Percentiles rank a stretch among this genome's conserved stretches.
Evolutionary conservation across 2,113 vertebrate species (phyloP).

Genomic region (Actenoides hombroni): DNA sequence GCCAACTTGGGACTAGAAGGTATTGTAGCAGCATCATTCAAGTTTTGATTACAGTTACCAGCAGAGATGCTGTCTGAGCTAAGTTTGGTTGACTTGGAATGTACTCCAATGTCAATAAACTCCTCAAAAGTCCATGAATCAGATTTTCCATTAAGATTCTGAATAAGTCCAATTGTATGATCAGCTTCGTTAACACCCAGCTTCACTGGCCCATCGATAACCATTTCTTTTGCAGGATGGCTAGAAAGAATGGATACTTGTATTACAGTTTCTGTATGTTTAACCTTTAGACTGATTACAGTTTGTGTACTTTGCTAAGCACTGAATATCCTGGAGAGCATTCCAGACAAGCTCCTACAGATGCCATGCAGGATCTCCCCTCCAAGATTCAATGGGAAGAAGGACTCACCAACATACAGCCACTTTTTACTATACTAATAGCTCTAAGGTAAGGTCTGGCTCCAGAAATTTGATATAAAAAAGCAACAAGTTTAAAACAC

Average conservation of each 20-base stretch:
- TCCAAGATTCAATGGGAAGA: background rate
- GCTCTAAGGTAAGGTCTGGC: background rate
- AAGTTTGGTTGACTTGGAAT: slow-evolving; percentile 68
- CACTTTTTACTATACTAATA: background rate
- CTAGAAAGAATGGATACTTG: slow-evolving; percentile 51
- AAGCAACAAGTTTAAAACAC: background rate
- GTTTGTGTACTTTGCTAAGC: background rate
- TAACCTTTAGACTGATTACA: background rate
- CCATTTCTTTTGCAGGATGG: slow-evolving; percentile 61
- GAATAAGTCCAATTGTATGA: slow-evolving; percentile 51
- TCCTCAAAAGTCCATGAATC: slow-evolving; percentile 82
- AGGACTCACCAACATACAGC: background rate
- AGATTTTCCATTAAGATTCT: slow-evolving; percentile 78
- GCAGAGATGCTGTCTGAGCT: slow-evolving; percentile 60
- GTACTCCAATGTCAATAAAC: slow-evolving; percentile 78
- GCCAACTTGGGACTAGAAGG: slow-evolving; percentile 72
- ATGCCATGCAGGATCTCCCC: background rate
- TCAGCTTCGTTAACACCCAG: slow-evolving; percentile 71
- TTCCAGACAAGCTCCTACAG: background rate
- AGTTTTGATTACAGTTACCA: slow-evolving; percentile 71
- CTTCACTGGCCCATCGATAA: slow-evolving; percentile 60
- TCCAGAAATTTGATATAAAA: background rate
- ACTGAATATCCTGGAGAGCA: background rate
- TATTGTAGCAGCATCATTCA: slow-evolving; percentile 73
- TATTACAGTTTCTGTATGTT: background rate